These are phyloP conservation scores for Thomomys bottae DNA, from an alignment of 2,113 vertebrate genomes.

Conservation along the genomic window DNA sequence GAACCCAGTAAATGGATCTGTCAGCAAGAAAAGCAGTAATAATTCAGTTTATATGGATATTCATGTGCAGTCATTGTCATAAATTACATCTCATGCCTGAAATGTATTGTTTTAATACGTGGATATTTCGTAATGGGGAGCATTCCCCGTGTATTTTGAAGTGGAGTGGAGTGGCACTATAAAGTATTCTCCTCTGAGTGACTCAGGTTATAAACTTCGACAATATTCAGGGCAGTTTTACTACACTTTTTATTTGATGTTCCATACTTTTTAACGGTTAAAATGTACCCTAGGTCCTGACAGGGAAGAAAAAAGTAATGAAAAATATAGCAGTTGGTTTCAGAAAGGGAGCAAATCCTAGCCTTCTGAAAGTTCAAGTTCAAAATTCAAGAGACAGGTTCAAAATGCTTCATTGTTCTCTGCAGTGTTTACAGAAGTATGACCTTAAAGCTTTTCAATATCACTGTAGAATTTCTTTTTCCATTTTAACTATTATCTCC, in stretches of 20 bases:
- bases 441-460: neutral
- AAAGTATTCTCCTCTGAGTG: constrained; percentile 38
- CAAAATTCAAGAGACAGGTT: neutral
- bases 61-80: constrained; percentile 33
- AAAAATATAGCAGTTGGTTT: constrained; percentile 33
- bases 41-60: constrained; percentile 1
- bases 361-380: neutral
- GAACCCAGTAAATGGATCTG: neutral
- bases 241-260: constrained; percentile 18
- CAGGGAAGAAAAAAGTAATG: constrained; percentile 35
- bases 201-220: constrained; percentile 57
- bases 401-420: neutral
- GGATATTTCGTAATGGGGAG: constrained; percentile 46
- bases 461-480: neutral
- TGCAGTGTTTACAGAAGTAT: neutral
- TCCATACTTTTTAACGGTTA: constrained; percentile 40
- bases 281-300: constrained; percentile 33
- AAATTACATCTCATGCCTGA: neutral
- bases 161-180: neutral
- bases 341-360: neutral
- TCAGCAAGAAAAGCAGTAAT: neutral
- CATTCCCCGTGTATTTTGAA: constrained; percentile 28
- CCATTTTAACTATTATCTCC: neutral
- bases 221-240: constrained; percentile 35
- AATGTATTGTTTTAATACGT: neutral